Percentiles rank a stretch among this genome's conserved stretches.
Evolutionary conservation across 2,797 vertebrate species (phyloP).

Genomic region (Sardinella longiceps): DNA sequence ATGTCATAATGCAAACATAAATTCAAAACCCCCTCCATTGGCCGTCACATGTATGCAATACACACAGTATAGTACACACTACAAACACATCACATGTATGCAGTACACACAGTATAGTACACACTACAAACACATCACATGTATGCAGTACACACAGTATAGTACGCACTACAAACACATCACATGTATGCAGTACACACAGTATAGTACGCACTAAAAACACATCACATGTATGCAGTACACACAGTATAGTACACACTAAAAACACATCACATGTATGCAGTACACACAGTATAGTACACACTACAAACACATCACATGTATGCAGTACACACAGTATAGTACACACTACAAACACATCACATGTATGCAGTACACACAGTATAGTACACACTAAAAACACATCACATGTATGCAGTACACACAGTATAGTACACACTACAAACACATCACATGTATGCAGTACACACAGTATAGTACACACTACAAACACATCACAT

Average conservation of each 20-base stretch:
- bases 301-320: neutral
- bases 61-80: too few species aligned
- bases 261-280: neutral
- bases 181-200: neutral
- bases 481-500: neutral
- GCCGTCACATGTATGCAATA: neutral
- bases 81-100: neutral
- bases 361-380: neutral
- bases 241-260: too few species aligned
- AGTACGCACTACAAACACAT: slow-evolving; percentile 4
- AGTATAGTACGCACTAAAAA: too few species aligned
- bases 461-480: neutral
- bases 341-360: slow-evolving; percentile 4
- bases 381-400: neutral
- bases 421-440: too few species aligned
- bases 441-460: neutral
- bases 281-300: neutral
- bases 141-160: too few species aligned
- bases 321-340: too few species aligned
- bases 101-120: neutral
- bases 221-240: neutral
- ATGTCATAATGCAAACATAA: neutral
- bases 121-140: neutral
- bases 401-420: neutral
- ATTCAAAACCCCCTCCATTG: neutral